Evolutionary conservation across 64 coral and sea anemone genomes (phyloP), one percentile per base, ranked within the genome.

Genomic region (Montipora sp.): DNA sequence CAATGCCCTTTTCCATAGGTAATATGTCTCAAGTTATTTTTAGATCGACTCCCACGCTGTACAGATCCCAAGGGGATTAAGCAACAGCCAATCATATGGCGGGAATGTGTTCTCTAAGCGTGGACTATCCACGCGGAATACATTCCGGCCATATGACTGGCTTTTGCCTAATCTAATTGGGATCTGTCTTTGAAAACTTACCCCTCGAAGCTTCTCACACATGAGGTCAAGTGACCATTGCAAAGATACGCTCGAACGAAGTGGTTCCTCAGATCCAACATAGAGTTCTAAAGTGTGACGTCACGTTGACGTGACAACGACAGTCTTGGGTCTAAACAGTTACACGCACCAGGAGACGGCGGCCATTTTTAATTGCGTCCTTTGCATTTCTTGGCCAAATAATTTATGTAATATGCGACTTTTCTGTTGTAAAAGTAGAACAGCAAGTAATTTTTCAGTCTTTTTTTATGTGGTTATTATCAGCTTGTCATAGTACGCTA

Each of bases 211-310:
- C 55, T 84, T 77, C 24, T 92, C 60, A 75, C 80, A 83, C 80
- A 92, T 84, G 7, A 92, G 80, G 59, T 85, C 71, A 13, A 92
- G 20, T 47, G 36, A 8, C 90, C 90, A 92, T 11, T 77, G 67
- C 20, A 92, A 50, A 16, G 79, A 5, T 19, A 92, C 73, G 23
- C 82, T 50, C 6, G 44, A 71, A 14, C 82, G 82, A 12, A 50
- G n/a, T 8, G 47, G 65, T 2, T 72, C 82, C 7, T 2, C 13
- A 22, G 8, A 67, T 22, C 19, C 47, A 51, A 68, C n/a, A 57
- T 57, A 8, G 53, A 57, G 75, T 77, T 19, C 75, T 77, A 48
- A 77, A 77, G 46, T 49, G 75, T 77, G 75, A 77, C 15, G 75
- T 77, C 75, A 77, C 44, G 46, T 1, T 77, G 75, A 49, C 45